These are phyloP conservation scores for Aurelia sp. DNA, from an alignment of 30 jellyfish, hydroid and myxozoan species.

Conservation along the genomic window DNA sequence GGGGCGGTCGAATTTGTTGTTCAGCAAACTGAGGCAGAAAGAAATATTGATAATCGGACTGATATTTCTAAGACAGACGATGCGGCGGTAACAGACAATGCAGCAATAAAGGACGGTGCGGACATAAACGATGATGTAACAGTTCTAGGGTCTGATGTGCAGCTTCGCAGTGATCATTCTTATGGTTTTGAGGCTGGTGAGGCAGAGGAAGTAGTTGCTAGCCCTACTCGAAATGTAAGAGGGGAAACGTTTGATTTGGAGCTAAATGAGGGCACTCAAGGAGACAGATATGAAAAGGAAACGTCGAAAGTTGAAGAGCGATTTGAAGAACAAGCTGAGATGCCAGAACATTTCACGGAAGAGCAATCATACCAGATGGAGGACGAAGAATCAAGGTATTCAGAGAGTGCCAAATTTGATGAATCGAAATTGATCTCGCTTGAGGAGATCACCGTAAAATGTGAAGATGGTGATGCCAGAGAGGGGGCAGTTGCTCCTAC, in stretches of 20 bases:
- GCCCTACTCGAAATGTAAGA: neutral
- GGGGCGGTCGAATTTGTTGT: neutral
- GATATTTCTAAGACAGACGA: neutral
- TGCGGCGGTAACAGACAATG: neutral
- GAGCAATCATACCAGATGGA: neutral
- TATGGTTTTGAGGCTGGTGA: neutral
- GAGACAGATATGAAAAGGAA: neutral
- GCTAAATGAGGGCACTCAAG: neutral
- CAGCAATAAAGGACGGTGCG: neutral
- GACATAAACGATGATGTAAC: neutral
- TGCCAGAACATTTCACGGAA: neutral
- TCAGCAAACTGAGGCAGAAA: neutral
- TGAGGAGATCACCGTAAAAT: conserved; percentile 66
- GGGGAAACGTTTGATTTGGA: conserved; percentile 1
- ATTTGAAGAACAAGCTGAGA: neutral
- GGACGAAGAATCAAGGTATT: conserved; percentile 14
- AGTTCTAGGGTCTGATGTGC: neutral
- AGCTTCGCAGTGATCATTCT: neutral
- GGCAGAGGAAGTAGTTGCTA: neutral
- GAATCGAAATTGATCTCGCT: conserved; percentile 46
- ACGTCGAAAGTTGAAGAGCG: neutral
- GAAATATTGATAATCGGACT: neutral
- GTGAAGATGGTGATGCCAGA: conserved; percentile 57
- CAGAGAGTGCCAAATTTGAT: conserved; percentile 50
- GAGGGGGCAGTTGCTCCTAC: conserved; percentile 79